phyloP scores from a whole-genome alignment of 2,113 vertebrate species.

The Triplophysa tibetana region DNA sequence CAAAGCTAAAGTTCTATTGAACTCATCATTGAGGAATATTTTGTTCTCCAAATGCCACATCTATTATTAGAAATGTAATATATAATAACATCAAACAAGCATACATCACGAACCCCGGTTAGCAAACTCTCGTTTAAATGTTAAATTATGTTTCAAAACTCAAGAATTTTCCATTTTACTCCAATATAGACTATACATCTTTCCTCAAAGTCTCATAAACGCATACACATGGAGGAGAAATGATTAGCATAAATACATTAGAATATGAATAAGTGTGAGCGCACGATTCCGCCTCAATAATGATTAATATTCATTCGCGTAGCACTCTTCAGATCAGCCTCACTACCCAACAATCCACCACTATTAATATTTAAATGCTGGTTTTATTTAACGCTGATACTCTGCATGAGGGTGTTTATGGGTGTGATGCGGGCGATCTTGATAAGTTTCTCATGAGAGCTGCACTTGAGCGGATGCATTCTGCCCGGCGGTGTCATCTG shows the following conservation, averaged over 20 bases:
- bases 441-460: conserved; percentile 64
- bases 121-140: conserved; percentile 36
- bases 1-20: neutral
- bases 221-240: conserved; percentile 13
- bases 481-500: conserved; percentile 60
- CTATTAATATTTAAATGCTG: conserved; percentile 69
- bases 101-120: neutral
- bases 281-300: conserved; percentile 53
- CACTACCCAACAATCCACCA: conserved; percentile 57
- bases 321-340: conserved; percentile 55
- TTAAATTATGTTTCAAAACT: conserved; percentile 42
- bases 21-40: conserved; percentile 8
- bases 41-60: neutral
- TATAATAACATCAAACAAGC: conserved; percentile 18
- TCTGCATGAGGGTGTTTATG: conserved; percentile 59
- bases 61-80: conserved; percentile 18
- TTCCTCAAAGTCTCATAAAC: conserved; percentile 42
- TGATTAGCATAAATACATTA: conserved; percentile 62
- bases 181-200: conserved; percentile 39
- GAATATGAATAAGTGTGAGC: conserved; percentile 60
- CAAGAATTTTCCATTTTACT: conserved; percentile 18
- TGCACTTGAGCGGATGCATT: conserved; percentile 62
- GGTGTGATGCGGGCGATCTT: conserved; percentile 62
- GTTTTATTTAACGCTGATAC: conserved; percentile 62
- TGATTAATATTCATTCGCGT: conserved; percentile 58